phyloP scores from a whole-genome alignment of 2,113 vertebrate species.

The Charadrius vociferus region DNA sequence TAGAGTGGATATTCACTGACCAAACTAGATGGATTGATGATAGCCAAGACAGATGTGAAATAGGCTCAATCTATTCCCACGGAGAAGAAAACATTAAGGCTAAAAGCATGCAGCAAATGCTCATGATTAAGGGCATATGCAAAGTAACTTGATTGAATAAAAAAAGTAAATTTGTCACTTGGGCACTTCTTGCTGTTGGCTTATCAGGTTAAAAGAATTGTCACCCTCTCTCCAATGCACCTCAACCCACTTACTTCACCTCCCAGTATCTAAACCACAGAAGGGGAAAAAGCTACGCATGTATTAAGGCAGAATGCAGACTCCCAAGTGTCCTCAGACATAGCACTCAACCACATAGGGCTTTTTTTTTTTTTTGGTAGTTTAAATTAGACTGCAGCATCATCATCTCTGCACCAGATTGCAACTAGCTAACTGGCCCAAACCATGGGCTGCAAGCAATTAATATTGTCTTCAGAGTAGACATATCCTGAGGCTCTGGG shows the following conservation, averaged over 20 bases:
- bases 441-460: background rate
- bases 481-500: background rate
- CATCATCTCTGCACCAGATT: background rate
- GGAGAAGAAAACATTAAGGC: background rate
- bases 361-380: background rate
- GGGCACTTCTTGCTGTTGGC: background rate
- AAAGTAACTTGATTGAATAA: fast-evolving
- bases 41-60: background rate
- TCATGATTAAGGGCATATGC: background rate
- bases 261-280: background rate
- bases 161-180: background rate
- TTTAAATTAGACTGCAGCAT: background rate
- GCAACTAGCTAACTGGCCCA: background rate
- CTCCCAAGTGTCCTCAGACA: background rate
- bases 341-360: background rate
- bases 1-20: background rate
- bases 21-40: background rate
- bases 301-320: background rate
- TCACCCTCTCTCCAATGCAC: background rate
- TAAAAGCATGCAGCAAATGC: background rate
- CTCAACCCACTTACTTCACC: background rate
- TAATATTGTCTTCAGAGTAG: background rate
- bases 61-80: background rate
- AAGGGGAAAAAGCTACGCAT: background rate
- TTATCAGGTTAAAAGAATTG: background rate